These are phyloP conservation scores for Rhabdomys dilectus DNA, from an alignment of 2,113 vertebrate genomes.

Conservation along the genomic window DNA sequence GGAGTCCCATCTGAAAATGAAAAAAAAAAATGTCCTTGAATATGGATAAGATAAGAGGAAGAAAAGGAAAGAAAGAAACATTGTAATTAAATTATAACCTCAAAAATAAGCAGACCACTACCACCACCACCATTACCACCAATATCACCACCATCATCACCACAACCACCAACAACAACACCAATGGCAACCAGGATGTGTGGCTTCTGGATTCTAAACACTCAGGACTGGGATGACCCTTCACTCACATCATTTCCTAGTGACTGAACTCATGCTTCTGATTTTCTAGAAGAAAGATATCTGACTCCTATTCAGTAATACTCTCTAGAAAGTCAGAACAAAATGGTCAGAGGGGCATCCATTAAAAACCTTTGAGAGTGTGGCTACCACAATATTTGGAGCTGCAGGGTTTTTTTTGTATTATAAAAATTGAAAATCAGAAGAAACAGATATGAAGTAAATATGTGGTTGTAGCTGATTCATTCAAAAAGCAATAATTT, in stretches of 20 bases:
- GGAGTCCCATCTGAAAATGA: constrained; percentile 22
- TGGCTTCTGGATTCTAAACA: neutral
- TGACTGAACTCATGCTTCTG: neutral
- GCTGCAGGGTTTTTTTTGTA: neutral
- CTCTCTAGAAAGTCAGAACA: neutral
- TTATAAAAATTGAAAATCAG: neutral
- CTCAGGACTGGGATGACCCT: neutral
- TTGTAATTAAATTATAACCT: neutral
- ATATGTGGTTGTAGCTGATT: constrained; percentile 55
- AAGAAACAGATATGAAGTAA: neutral
- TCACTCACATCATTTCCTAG: neutral
- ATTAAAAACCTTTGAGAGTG: constrained; percentile 63
- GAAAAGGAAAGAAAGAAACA: no score
- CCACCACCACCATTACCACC: neutral
- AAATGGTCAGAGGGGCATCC: constrained; percentile 54
- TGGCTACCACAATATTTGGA: constrained; percentile 37
- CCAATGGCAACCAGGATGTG: neutral
- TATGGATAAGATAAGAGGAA: neutral
- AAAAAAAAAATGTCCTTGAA: constrained; percentile 41
- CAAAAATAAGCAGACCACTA: neutral
- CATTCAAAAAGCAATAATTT: constrained; percentile 58
- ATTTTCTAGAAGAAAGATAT: neutral
- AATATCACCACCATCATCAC: neutral
- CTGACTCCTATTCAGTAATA: neutral
- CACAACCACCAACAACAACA: neutral